Percentiles rank a stretch among this genome's conserved stretches.
These are phyloP conservation scores for Megaustenia siamemsis DNA, from an alignment of 2,888 invertebrate species.

Conservation along the genomic window DNA sequence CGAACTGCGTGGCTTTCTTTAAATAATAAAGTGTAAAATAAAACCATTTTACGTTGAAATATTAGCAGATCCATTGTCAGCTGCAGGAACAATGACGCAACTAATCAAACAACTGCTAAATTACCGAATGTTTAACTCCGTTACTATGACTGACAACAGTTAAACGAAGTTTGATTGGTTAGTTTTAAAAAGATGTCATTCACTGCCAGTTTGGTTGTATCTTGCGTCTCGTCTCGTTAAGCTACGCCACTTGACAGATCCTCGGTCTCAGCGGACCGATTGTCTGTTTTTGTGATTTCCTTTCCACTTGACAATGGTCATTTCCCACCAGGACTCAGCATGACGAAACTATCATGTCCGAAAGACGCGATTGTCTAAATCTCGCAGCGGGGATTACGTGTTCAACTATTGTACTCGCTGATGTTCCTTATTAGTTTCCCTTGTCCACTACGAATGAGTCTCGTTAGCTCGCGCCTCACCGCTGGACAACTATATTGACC, in stretches of 20 bases:
- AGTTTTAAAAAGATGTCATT: not conserved
- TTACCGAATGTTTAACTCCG: not conserved
- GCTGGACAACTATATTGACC: not conserved
- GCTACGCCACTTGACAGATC: not conserved
- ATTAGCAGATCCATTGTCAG: too few species aligned
- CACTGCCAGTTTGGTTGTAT: not conserved
- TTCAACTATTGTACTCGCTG: not conserved
- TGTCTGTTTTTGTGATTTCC: not conserved
- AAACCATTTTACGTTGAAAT: too few species aligned
- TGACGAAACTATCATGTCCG: not conserved
- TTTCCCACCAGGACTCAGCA: not conserved
- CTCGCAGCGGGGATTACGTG: not conserved
- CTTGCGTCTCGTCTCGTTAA: not conserved
- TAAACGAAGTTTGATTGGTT: not conserved
- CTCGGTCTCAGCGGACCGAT: not conserved
- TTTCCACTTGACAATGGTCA: constrained; percentile 3
- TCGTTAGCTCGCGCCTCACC: not conserved
- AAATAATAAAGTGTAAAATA: too few species aligned
- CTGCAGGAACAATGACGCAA: not conserved
- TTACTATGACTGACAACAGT: not conserved
- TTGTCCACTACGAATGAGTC: not conserved
- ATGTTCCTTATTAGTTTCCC: not conserved
- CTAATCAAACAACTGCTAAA: not conserved
- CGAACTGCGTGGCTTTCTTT: too few species aligned
- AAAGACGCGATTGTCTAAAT: not conserved